Evolutionary conservation across 1,140 invertebrate genomes (phyloP).

Genomic region (Neodiprion lecontei): DNA sequence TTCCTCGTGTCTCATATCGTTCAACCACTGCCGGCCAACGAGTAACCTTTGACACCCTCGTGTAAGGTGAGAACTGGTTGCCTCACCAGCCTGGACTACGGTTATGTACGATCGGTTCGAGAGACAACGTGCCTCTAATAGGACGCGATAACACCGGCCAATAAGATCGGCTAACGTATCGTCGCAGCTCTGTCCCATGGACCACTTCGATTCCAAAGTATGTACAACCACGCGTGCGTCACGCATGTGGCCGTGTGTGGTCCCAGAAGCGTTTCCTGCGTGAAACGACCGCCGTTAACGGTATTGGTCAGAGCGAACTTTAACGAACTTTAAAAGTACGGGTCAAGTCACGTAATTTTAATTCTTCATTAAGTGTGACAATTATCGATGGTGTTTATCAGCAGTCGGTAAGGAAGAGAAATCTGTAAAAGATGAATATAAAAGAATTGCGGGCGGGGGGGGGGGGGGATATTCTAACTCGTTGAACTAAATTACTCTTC

Average conservation of each 20-base stretch:
- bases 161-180: constrained; percentile 43
- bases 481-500: no score
- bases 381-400: not conserved
- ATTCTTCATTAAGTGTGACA: not conserved
- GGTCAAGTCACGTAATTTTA: not conserved
- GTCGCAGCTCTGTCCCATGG: constrained; percentile 40
- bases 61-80: constrained; percentile 38
- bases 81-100: constrained; percentile 3
- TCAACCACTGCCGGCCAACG: constrained; percentile 33
- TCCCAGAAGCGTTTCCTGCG: not conserved
- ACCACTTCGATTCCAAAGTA: not conserved
- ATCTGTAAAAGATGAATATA: not conserved
- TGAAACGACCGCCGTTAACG: no score
- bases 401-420: not conserved
- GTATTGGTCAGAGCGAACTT: no score
- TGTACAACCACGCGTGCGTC: no score
- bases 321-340: not conserved
- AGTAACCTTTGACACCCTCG: not conserved
- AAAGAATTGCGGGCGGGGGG: no score
- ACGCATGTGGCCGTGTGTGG: not conserved
- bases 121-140: constrained; percentile 48
- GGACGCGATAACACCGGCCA: constrained; percentile 47
- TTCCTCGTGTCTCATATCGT: constrained; percentile 19
- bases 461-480: no score
- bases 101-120: constrained; percentile 45